These are phyloP conservation scores for Scrobipalpa atriplicella DNA, from an alignment of 2,888 invertebrate species.

Conservation along the genomic window DNA sequence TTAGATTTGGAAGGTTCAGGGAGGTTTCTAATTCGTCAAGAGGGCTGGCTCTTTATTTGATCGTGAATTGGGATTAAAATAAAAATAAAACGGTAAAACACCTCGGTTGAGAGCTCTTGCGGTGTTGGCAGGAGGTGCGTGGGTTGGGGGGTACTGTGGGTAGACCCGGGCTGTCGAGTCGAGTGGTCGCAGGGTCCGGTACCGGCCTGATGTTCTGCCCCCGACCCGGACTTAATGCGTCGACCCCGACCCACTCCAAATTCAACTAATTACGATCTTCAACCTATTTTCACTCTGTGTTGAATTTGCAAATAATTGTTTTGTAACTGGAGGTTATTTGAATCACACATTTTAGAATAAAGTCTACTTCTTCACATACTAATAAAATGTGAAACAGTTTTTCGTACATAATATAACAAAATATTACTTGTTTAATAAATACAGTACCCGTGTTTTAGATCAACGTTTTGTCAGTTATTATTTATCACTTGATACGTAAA, in stretches of 20 bases:
- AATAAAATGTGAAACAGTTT: no score
- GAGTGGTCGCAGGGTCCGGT: slow-evolving; percentile 37
- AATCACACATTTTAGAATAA: neutral
- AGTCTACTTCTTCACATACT: neutral
- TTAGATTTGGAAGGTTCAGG: neutral
- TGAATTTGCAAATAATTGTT: slow-evolving; percentile 23
- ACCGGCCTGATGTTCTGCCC: slow-evolving; percentile 54
- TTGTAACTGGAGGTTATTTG: neutral
- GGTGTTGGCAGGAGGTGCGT: slow-evolving; percentile 48
- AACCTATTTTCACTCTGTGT: slow-evolving; percentile 51
- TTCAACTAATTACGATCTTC: slow-evolving; percentile 55
- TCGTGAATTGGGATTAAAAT: slow-evolving; percentile 27
- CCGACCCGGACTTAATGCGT: slow-evolving; percentile 62
- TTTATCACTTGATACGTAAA: no score
- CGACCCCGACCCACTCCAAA: slow-evolving; percentile 47
- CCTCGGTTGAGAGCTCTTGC: slow-evolving; percentile 42
- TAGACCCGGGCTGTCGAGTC: slow-evolving; percentile 29
- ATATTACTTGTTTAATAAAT: no score
- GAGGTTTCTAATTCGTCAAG: neutral
- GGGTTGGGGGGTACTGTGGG: slow-evolving; percentile 45
- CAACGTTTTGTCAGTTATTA: neutral
- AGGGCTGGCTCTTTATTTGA: no score
- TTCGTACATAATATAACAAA: no score
- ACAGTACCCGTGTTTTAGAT: no score
- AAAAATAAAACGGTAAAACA: slow-evolving; percentile 44